These are phyloP conservation scores for Aldabrachelys gigantea DNA, from an alignment of 2,113 vertebrate species.

Conservation along the genomic window DNA sequence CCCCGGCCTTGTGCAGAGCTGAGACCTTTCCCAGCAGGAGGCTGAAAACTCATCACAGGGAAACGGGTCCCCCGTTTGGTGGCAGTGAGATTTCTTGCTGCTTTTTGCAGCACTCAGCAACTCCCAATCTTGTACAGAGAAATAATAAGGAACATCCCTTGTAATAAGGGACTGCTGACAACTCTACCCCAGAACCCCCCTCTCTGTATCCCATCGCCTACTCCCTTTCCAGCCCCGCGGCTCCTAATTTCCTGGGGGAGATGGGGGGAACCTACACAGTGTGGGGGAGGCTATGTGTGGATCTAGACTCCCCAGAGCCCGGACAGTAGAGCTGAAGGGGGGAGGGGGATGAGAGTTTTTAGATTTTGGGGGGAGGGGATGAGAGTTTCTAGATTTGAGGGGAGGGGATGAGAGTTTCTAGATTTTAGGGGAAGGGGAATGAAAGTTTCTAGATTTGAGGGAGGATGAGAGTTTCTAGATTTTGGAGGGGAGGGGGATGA, in stretches of 20 bases:
- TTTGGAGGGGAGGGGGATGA: background rate
- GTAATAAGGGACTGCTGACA: too few relatives aligned
- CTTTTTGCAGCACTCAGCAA: too few relatives aligned
- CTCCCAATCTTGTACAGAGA: too few relatives aligned
- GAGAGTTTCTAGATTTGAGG: too few relatives aligned
- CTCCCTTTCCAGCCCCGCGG: background rate
- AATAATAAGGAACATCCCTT: too few relatives aligned
- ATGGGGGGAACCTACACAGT: background rate
- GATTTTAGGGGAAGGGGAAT: background rate
- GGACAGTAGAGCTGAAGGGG: background rate
- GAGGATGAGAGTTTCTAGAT: conserved; percentile 6
- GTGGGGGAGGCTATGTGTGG: background rate
- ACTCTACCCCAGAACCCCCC: too few relatives aligned
- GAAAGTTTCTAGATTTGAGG: background rate
- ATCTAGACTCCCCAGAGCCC: background rate
- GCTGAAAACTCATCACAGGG: background rate
- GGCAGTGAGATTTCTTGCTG: background rate
- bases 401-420: conserved; percentile 3
- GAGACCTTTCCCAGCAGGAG: background rate
- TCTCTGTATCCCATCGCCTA: background rate
- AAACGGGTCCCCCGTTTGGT: background rate
- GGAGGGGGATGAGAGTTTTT: background rate
- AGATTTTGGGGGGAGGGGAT: too few relatives aligned
- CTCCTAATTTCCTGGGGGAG: background rate
- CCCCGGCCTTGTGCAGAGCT: background rate